Evolutionary conservation across 1,140 invertebrate genomes (phyloP).

Genomic region (Sitophilus oryzae): DNA sequence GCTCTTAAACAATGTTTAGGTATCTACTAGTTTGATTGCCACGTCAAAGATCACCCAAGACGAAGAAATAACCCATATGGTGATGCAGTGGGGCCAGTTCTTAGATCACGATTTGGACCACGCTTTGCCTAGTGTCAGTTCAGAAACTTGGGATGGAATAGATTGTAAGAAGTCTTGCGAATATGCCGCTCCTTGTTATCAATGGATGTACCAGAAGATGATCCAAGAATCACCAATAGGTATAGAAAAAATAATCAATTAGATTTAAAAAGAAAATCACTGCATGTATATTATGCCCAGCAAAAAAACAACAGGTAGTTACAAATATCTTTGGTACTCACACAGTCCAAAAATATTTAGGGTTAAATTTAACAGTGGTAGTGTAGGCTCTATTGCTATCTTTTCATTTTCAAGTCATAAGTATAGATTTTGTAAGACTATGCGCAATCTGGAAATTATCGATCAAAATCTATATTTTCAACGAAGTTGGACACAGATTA

Average conservation of each 20-base stretch:
- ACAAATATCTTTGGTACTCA: no score
- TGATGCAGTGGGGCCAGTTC: slow-evolving; percentile 99
- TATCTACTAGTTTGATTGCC: slow-evolving; percentile 76
- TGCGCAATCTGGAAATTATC: slow-evolving; percentile 97
- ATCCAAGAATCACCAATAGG: slow-evolving; percentile 70
- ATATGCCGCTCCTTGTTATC: slow-evolving; percentile 94
- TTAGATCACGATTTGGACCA: slow-evolving; percentile 96
- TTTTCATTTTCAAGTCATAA: no score
- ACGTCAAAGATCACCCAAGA: slow-evolving; percentile 81
- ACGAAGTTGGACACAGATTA: slow-evolving; percentile 78
- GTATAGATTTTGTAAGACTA: slow-evolving; percentile 88
- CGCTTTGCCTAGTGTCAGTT: slow-evolving; percentile 84
- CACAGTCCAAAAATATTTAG: no score
- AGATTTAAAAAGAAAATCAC: no score
- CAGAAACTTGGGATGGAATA: slow-evolving; percentile 90
- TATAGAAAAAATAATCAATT: no score
- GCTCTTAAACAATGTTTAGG: not conserved
- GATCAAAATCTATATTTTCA: slow-evolving; percentile 89
- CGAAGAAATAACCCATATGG: slow-evolving; percentile 81
- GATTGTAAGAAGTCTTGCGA: slow-evolving; percentile 93
- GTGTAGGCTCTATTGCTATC: no score
- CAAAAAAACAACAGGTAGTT: no score
- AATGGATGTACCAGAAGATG: slow-evolving; percentile 81
- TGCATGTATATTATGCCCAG: no score
- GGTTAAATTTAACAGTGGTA: no score